Base-by-base conservation (phyloP, 2,888 invertebrate genomes). In the Caenorhabditis sp. region DNA sequence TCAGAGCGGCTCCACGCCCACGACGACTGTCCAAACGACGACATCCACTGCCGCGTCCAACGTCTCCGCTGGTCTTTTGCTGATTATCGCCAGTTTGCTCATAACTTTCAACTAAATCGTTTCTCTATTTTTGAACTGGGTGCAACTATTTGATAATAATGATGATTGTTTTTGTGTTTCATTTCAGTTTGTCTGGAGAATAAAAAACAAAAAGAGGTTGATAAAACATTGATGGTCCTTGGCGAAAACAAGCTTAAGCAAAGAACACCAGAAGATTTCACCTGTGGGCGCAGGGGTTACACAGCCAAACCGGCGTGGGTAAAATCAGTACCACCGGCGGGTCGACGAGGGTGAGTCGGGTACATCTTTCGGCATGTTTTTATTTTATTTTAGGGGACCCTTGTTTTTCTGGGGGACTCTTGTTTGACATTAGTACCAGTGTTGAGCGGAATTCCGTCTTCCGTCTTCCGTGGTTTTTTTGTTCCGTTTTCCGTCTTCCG, bases 221-320 rank as follows among this genome's bases (percentile, higher is more conserved):
- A 66, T 66, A 66, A 56, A 66, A 66, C 39, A 66, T 66, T 66
- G 66, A 66, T 66, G 66, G 24, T 52, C 13, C 9, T 0, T 13
- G 37, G 20, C 39, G 22, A 37, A 37, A 55, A 26, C 41, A 41
- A 20, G 20, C 15, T 13, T 43, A 22, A 52, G 39, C 43, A 24
- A 63, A 26, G 9, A 55, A 37, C 20, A 43, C 17, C 1, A 39
- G 9, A 37, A n/a, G 6, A 9, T 35, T 9, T 35, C 35, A n/a
- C n/a, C n/a, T n/a, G n/a, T n/a, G n/a, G n/a, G n/a, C n/a, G n/a
- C n/a, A n/a, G n/a, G n/a, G n/a, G n/a, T n/a, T n/a, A n/a, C n/a
- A n/a, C n/a, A n/a, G n/a, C n/a, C n/a, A n/a, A n/a, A n/a, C n/a
- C n/a, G n/a, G n/a, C n/a, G n/a, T n/a, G 11, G 35, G 26, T 11